These are phyloP conservation scores for Leptobrachium ailaonicum DNA, from an alignment of 2,113 vertebrate species.

Conservation along the genomic window DNA sequence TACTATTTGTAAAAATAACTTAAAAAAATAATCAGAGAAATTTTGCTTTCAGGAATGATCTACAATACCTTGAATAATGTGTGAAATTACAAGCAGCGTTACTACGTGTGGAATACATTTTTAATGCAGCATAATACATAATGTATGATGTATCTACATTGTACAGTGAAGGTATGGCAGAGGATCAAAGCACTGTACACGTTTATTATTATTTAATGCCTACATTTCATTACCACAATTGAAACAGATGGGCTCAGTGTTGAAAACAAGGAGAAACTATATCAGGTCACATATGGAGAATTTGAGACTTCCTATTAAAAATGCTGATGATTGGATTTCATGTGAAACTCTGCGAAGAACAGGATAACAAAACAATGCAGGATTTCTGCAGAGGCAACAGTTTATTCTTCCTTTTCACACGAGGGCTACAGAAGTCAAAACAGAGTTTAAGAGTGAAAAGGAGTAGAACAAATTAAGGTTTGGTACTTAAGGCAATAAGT, in stretches of 20 bases:
- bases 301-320: neutral
- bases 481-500: too few species aligned
- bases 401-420: neutral
- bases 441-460: too few species aligned
- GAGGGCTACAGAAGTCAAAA: neutral
- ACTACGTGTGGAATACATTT: too few species aligned
- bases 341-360: too few species aligned
- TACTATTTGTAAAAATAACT: too few species aligned
- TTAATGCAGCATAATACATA: neutral
- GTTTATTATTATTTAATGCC: neutral
- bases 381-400: neutral
- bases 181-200: neutral
- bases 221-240: neutral
- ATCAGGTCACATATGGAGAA: neutral
- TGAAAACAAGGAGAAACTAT: neutral
- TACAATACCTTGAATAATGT: too few species aligned
- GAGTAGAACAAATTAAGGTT: too few species aligned
- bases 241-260: neutral
- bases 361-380: neutral
- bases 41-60: too few species aligned
- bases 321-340: neutral
- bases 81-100: too few species aligned
- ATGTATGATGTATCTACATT: too few species aligned
- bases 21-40: too few species aligned
- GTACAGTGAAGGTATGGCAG: too few species aligned